These are phyloP conservation scores for Cephalopachus bancanus DNA, from an alignment of 2,797 vertebrate species.

Conservation along the genomic window DNA sequence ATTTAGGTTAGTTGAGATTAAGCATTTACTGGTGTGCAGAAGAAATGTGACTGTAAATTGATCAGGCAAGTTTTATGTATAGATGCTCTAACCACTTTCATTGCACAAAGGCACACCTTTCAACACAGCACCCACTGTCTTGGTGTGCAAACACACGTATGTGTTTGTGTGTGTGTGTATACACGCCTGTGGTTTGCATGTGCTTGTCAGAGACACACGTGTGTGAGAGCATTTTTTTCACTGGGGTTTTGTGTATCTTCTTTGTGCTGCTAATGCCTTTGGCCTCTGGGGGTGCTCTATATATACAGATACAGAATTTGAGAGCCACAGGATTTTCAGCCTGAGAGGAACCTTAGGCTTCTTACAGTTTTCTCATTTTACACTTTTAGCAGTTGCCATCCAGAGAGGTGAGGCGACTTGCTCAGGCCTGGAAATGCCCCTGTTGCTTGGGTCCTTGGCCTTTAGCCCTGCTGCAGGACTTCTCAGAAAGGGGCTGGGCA, in stretches of 20 bases:
- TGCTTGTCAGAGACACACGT: not conserved
- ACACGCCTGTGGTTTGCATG: accelerated
- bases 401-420: not conserved
- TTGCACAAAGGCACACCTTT: not conserved
- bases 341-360: conserved; percentile 61
- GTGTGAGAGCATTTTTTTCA: not conserved
- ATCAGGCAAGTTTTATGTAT: not conserved
- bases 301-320: conserved; percentile 77
- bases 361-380: conserved; percentile 69
- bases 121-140: not conserved
- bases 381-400: conserved; percentile 31
- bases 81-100: not conserved
- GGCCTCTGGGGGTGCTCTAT: conserved; percentile 84
- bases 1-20: conserved; percentile 65
- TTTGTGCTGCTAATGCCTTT: conserved; percentile 78
- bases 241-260: conserved; percentile 64
- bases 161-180: not conserved
- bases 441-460: too few relatives aligned
- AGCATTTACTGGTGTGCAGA: not conserved
- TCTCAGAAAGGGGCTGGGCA: too few relatives aligned
- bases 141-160: not conserved
- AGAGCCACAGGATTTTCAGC: conserved; percentile 73
- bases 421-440: not conserved
- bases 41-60: not conserved
- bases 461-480: too few relatives aligned